Percentiles rank a stretch among this genome's conserved stretches.
Conservation (phyloP, 2,797 vertebrate species). For the Lepilemur ruficaudatus region DNA sequence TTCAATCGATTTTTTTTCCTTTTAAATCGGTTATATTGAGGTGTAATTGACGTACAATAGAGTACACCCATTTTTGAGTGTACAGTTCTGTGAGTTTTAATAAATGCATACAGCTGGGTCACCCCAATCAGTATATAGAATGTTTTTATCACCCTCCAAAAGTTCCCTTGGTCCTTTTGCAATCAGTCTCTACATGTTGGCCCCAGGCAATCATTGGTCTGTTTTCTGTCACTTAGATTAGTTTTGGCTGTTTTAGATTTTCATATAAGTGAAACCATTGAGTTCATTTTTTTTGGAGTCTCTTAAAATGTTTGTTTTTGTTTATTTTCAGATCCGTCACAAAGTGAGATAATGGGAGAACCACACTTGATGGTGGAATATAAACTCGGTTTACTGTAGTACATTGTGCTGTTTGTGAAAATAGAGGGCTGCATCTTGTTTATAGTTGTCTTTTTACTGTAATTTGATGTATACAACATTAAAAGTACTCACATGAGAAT, state of each 20-base stretch:
- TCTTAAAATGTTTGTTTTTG: conserved; percentile 49
- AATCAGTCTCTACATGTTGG: background rate
- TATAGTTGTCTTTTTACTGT: conserved; percentile 63
- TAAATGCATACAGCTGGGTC: background rate
- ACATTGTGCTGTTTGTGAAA: background rate
- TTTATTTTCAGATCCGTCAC: conserved; percentile 90
- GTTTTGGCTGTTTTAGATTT: background rate
- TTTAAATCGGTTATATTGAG: background rate
- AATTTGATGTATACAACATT: conserved; percentile 70
- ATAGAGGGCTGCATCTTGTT: conserved; percentile 14
- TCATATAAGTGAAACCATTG: background rate
- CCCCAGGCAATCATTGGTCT: background rate
- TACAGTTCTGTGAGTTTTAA: background rate
- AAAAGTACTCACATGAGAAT: conserved; percentile 64
- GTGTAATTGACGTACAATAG: background rate
- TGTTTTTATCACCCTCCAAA: background rate
- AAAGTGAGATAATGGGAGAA: conserved; percentile 95
- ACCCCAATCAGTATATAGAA: background rate
- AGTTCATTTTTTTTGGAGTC: background rate
- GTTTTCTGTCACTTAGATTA: conserved; percentile 7
- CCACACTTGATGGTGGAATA: conserved; percentile 96
- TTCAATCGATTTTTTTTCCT: background rate
- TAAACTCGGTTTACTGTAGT: conserved; percentile 92
- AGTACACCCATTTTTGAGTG: background rate
- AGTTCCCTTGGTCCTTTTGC: background rate